phyloP scores from a whole-genome alignment of 2,797 vertebrate genomes.

The Bradypus variegatus region DNA sequence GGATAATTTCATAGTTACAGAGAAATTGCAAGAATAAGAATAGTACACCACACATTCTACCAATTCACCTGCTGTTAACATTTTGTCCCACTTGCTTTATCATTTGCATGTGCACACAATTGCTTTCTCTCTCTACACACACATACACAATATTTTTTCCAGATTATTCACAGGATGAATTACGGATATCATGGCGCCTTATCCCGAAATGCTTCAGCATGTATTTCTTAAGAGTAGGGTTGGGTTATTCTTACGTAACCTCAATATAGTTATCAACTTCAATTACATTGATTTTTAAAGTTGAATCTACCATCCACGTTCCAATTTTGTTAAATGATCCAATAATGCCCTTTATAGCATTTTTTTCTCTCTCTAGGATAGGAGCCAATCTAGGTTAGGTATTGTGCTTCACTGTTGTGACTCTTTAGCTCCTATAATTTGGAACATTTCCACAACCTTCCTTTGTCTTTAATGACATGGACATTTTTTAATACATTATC shows the following conservation, averaged over 20 bases:
- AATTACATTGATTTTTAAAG: background rate
- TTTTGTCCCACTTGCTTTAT: background rate
- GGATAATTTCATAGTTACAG: background rate
- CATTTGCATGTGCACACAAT: background rate
- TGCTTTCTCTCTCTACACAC: background rate
- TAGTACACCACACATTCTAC: background rate
- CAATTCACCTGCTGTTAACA: background rate
- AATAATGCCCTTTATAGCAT: background rate
- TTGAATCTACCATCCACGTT: background rate
- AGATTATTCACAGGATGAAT: constrained; percentile 3
- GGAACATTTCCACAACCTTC: background rate
- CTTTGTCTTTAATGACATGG: background rate
- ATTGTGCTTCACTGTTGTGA: background rate
- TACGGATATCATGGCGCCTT: background rate
- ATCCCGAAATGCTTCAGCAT: background rate
- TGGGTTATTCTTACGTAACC: background rate
- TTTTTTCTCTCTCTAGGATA: background rate
- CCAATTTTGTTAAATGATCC: background rate
- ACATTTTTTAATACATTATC: background rate
- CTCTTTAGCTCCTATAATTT: background rate
- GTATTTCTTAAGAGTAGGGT: background rate
- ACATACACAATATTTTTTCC: background rate
- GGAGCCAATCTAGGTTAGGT: background rate
- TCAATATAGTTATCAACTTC: background rate
- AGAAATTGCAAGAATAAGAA: background rate